Base-by-base conservation (phyloP, 1,140 invertebrate genomes). In the Meloidogyne chitwoodi region DNA sequence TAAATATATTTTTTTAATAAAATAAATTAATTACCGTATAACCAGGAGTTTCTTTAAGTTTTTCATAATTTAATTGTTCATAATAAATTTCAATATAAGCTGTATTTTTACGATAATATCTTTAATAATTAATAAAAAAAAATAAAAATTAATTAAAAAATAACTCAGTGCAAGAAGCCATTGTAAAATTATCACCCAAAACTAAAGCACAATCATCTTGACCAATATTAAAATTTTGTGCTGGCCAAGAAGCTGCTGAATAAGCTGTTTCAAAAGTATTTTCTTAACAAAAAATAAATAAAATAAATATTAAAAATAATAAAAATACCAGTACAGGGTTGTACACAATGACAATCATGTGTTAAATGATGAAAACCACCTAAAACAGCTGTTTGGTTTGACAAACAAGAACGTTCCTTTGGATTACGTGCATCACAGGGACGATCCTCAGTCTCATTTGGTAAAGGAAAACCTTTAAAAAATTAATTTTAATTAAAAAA, bases 41-140 rank as follows among this genome's bases (percentile, higher is more conserved):
- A n/a, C 84, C 85, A 44, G 86, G 81, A 34, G 86, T 87, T 77
- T 86, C 85, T 71, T 83, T 87, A 22, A 86, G 69, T 26, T 78
- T 82, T 69, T 86, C 85, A 67, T 82, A 86, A 63, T 86, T 86
- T 62, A 86, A 72, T 72, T 86, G 85, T 76, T 86, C 85, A 70
- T 86, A 86, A 64, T 86, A 86, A 44, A 86, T 87, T 78, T 86
- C 85, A 44, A 86, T 87, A 71, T 85, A 87, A 2, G 85, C 86
- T 61, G 82, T 84, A 65, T 84, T 84, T n/a, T 81, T 63, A 2
- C 81, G 56, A 31, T 78, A 81, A 48, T 82, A 80, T 62, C 48
- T 56, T 77, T 29, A 44, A 68, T 27, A 19, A 38, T 24, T 78
- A 29, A 61, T 26, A 24, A 44, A 14, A 19, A 24, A 74, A 38